A percentile compares a stretch with the other conserved stretches of the same genome.
These are phyloP conservation scores for Anguilla obscura DNA, from an alignment of 2,797 vertebrate genomes.

Conservation along the genomic window DNA sequence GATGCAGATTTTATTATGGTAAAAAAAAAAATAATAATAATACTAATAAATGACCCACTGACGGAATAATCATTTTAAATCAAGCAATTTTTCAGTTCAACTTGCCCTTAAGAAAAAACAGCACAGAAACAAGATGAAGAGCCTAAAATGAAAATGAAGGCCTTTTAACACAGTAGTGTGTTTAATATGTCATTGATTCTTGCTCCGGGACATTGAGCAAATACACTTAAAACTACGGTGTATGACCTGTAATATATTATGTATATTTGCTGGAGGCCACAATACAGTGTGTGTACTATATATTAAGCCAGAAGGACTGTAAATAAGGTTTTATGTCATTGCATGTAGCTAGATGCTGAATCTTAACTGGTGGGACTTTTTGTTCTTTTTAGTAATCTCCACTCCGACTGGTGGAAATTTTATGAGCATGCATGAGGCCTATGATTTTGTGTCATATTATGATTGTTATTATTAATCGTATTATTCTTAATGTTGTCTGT, in stretches of 20 bases:
- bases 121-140: conserved; percentile 42
- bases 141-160: neutral
- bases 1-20: neutral
- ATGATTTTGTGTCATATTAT: conserved; percentile 73
- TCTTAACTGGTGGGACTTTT: conserved; percentile 74
- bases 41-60: neutral
- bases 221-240: conserved; percentile 21
- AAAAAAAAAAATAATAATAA: no score
- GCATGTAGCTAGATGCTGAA: conserved; percentile 81
- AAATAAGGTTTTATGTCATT: conserved; percentile 76
- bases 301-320: conserved; percentile 73
- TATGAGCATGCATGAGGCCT: conserved; percentile 78
- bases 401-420: conserved; percentile 69
- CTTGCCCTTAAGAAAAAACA: conserved; percentile 43
- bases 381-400: conserved; percentile 74
- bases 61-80: conserved; percentile 13
- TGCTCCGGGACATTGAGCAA: conserved; percentile 54
- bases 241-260: conserved; percentile 71
- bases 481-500: conserved; percentile 75
- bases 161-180: conserved; percentile 51
- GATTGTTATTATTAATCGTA: conserved; percentile 66
- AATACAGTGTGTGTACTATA: conserved; percentile 75
- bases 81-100: conserved; percentile 8
- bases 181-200: conserved; percentile 50
- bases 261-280: conserved; percentile 63